These are phyloP conservation scores for Stichodactyla mertensii DNA, from an alignment of 64 coral and sea anemone species.

Conservation along the genomic window DNA sequence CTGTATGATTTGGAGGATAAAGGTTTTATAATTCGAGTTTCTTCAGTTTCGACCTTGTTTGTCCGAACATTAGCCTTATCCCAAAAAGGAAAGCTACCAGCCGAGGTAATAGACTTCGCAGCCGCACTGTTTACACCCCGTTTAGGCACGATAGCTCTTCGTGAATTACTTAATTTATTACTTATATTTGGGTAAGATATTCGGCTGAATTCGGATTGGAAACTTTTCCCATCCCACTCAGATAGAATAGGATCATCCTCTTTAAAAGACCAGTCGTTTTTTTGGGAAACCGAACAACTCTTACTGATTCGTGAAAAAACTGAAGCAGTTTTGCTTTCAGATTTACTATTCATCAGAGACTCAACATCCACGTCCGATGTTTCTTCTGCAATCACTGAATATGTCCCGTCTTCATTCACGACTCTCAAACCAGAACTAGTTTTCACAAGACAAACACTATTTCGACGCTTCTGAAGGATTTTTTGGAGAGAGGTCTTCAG, in stretches of 20 bases:
- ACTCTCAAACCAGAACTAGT: neutral
- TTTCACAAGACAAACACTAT: neutral
- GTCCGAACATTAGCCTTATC: neutral
- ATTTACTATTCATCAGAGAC: neutral
- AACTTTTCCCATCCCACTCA: neutral
- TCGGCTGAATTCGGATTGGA: neutral
- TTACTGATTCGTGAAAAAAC: neutral
- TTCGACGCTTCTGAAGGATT: slow-evolving; percentile 9
- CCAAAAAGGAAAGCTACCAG: neutral
- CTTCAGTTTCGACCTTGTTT: slow-evolving; percentile 14
- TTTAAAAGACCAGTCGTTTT: neutral
- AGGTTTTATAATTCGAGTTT: neutral
- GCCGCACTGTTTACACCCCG: neutral
- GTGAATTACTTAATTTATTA: neutral
- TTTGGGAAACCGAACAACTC: neutral
- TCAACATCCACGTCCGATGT: neutral
- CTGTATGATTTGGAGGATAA: slow-evolving; percentile 3
- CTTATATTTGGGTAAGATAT: neutral
- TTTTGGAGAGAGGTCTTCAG: slow-evolving; percentile 5
- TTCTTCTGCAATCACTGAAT: slow-evolving; percentile 25
- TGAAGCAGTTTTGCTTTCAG: neutral
- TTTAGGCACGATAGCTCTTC: neutral
- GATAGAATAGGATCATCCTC: neutral
- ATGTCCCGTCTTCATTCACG: neutral
- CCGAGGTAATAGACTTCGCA: neutral